Base-by-base conservation (phyloP, 2,113 vertebrate genomes). In the Microtus richardsoni region DNA sequence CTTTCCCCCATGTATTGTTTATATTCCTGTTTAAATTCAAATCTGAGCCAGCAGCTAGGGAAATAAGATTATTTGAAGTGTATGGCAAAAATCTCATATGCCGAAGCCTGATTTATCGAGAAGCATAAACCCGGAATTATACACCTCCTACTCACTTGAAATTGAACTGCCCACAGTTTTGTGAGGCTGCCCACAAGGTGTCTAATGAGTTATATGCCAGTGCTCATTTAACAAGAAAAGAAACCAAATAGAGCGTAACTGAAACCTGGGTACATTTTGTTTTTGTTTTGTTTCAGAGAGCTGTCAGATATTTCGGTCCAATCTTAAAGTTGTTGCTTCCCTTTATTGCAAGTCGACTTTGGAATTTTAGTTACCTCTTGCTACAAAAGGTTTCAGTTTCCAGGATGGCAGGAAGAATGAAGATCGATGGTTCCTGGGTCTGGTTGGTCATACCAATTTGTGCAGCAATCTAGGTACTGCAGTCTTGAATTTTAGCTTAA, bases 181-280 rank as follows among this genome's bases (percentile, higher is more conserved):
- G 91, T 73, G 96, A 71, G 52, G 19, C 44, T 96, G 89, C 85
- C 49, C 70, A 60, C 77, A 96, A 98, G 95, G 54, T 96, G 97
- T 94, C 91, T 96, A 88, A 84, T 89, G 94, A 96, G 95, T 96
- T 97, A 96, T 52, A n/a, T 89, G 47, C 36, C 96, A 44, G 78
- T 94, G 41, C 28, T 96, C 97, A 97, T 95, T 97, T 98, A 97
- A 96, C 93, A 97, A 96, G 95, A 98, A 98, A 97, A 98, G 93
- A 97, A 97, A 96, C 88, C 88, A 85, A 97, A 96, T 95, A 95
- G 96, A 97, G 96, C 24, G 16, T 94, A 98, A 96, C 49, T 95
- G 97, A 95, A 96, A 97, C 97, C 97, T 97, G 62, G 97, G 97
- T 66, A 93, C 3, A 94, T 92, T 98, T 98, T 96, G 93, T 78